Evolutionary conservation across 2,797 vertebrate genomes (phyloP), one percentile per base, ranked within the genome.

Genomic region (Rhabdomys pumilio): DNA sequence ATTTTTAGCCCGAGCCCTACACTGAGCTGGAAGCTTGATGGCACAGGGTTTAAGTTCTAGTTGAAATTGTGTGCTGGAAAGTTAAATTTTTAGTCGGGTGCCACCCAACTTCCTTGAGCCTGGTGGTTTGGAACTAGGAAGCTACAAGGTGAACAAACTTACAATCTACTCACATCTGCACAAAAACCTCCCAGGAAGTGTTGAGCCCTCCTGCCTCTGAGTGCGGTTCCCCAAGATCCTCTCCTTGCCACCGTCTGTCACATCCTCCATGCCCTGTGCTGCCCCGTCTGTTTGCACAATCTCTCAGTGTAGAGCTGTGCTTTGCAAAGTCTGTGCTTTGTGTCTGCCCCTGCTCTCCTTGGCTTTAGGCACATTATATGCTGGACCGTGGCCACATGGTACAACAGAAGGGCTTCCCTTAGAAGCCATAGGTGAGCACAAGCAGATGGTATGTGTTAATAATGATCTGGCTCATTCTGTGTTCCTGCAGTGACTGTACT

Each of bases 221-320:
- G 22, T 2, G 1, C 7, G 0, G 80, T 85, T 72, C 79, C 65
- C 0, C 11, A 7, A 3, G 34, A 5, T 55, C 3, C 0, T 61
- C 50, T 3, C 75, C 41, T 3, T 12, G 50, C 4, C 1, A 41
- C 24, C 7, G 10, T 2, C n/a, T 67, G 26, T 41, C 26, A 10
- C 29, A 8, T 11, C 53, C 31, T 38, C n/a, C 38, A 7, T 10
- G 12, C 24, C 57, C 38, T 2, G 11, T 14, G 20, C 22, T 41
- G 9, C 8, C 44, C 8, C 6, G 8, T 41, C 63, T 41, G 3
- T 31, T n/a, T 11, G 17, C 6, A 2, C 0, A 4, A 38, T 41
- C 86, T 41, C n/a, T 34, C 57, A 8, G 34, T 10, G 0, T 2
- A 29, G 26, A 69, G 53, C 80, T n/a, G 17, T 4, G 0, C 22